Evolutionary conservation across 2,797 vertebrate species (phyloP), one percentile per base, ranked within the genome.

Genomic region (Gymnoscopelus braueri): DNA sequence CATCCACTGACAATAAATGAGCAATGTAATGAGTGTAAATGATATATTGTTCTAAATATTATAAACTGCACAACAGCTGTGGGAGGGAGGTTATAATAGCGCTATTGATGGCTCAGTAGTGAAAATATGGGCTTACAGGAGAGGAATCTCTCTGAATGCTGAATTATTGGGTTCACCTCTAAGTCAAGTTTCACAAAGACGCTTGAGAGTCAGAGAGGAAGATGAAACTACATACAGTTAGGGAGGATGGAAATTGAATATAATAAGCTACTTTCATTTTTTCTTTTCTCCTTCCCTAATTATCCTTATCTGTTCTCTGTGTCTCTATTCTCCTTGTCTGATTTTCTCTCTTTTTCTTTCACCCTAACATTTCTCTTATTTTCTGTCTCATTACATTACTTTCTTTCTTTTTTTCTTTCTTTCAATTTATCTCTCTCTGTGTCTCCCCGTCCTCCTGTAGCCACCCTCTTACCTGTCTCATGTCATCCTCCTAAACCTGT

Each of bases 401-500:
- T 13, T 54, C 5, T 55, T n/a, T 24, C 5, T 24, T 24, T 70
- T 52, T 55, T 74, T n/a, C 65, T 69, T 74, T 80, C 64, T 7
- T n/a, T 52, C 11, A 2, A 13, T 49, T 75, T 65, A 26, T 57
- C 9, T 11, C 19, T 26, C 23, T 56, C 6, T 26, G 6, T 8
- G 3, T 56, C 19, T 24, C 12, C 60, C 59, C 60, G 63, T 73
- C 76, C 62, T 74, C 61, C 61, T 65, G 39, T 75, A 69, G 39
- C 65, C 67, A 1, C 78, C 66, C n/a, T 59, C 69, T 74, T 35
- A 35, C 81, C 75, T 19, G 65, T 53, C 79, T 82, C 79, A 13
- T 32, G 35, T 81, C 81, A 84, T 87, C 69, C 71, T 75, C 70
- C 82, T 72, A 76, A 81, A 83, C 76, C 81, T 85, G 84, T 83